These are phyloP conservation scores for Phoenicopterus ruber DNA, from an alignment of 2,113 vertebrate species.

Conservation along the genomic window DNA sequence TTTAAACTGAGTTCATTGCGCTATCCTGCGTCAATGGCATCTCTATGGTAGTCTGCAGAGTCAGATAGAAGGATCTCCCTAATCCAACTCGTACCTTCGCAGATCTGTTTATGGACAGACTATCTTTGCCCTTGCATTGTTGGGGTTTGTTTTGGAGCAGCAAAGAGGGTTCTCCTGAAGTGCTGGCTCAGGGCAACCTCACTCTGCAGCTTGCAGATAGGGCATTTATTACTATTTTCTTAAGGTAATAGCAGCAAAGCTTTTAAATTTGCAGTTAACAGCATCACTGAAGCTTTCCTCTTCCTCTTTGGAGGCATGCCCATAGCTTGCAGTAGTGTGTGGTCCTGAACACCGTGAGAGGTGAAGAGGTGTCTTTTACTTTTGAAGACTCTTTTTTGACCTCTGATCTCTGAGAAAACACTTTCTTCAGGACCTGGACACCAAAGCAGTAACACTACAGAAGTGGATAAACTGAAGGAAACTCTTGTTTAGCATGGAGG, in stretches of 20 bases:
- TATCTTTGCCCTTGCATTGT: not conserved
- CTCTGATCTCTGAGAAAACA: not conserved
- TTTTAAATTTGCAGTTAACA: not conserved
- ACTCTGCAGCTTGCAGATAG: not conserved
- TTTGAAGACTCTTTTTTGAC: constrained; percentile 5
- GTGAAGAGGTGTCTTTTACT: not conserved
- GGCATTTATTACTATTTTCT: not conserved
- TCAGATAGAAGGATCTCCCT: not conserved
- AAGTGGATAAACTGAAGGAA: not conserved
- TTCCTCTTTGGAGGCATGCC: not conserved
- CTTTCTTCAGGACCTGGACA: not conserved
- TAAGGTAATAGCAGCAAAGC: not conserved
- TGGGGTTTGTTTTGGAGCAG: not conserved
- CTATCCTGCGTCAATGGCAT: not conserved
- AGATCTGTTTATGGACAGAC: not conserved
- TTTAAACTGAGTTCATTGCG: not conserved
- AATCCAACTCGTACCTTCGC: not conserved
- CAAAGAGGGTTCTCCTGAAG: not conserved
- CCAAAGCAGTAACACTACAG: not conserved
- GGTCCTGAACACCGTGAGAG: constrained; percentile 3
- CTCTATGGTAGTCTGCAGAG: not conserved
- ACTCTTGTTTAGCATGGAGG: not conserved
- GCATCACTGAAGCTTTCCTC: not conserved
- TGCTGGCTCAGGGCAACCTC: not conserved
- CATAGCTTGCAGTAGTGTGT: not conserved